Conservation (phyloP, 2,113 vertebrate genomes). For the Burhinus oedicnemus region DNA sequence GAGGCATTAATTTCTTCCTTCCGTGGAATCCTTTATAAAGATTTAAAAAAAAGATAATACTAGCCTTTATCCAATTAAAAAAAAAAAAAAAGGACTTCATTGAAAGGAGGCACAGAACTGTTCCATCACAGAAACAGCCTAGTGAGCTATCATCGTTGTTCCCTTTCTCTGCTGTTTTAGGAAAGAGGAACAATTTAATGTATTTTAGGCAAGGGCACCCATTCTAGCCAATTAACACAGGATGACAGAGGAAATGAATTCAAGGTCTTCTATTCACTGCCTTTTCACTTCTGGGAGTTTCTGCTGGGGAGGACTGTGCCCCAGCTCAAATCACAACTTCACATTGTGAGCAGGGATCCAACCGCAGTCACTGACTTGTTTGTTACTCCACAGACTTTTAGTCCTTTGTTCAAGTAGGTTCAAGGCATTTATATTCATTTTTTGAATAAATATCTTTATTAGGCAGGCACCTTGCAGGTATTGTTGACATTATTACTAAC, state of each 20-base stretch:
- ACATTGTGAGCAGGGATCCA: background rate
- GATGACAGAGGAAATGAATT: background rate
- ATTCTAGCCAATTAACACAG: background rate
- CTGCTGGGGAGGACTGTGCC: background rate
- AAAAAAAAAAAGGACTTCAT: background rate
- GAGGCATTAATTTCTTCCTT: background rate
- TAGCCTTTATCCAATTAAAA: background rate
- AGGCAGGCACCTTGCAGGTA: background rate
- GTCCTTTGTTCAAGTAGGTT: background rate
- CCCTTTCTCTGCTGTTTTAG: background rate
- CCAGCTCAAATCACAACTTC: background rate
- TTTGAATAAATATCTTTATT: background rate
- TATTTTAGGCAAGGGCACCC: background rate
- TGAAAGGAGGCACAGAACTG: background rate
- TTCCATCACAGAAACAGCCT: background rate
- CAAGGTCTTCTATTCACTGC: background rate
- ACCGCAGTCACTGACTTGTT: background rate
- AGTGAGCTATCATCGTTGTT: fast-evolving
- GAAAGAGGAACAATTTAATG: background rate
- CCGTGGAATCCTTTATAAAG: background rate
- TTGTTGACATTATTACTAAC: background rate
- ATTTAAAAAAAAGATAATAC: background rate
- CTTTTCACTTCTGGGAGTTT: background rate
- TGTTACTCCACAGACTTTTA: background rate
- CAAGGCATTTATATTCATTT: background rate